These are phyloP conservation scores for Trematomus bernacchii DNA, from an alignment of 2,797 vertebrate species.

Conservation along the genomic window DNA sequence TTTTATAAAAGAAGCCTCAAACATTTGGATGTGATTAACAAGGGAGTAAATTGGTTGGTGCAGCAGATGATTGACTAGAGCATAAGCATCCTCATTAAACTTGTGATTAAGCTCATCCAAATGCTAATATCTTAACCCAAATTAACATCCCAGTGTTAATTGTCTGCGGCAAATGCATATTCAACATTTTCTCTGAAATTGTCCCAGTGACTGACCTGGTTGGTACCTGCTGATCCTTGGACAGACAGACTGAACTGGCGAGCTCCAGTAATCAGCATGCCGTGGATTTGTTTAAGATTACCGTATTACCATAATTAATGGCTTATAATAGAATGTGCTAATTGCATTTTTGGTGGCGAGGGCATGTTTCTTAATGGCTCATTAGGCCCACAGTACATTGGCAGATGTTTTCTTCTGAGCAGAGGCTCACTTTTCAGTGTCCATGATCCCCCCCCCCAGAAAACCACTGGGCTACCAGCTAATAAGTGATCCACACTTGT, in stretches of 20 bases:
- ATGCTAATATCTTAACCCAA: conserved; percentile 80
- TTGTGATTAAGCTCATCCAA: conserved; percentile 75
- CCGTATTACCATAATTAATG: conserved; percentile 88
- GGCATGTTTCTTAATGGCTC: conserved; percentile 89
- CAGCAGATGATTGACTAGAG: conserved; percentile 64
- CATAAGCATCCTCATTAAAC: conserved; percentile 81
- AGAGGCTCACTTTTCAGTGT: conserved; percentile 73
- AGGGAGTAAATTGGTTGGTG: conserved; percentile 63
- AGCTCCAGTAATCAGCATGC: conserved; percentile 83
- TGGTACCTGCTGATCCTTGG: conserved; percentile 83
- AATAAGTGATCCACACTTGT: conserved; percentile 58
- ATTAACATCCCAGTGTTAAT: conserved; percentile 77
- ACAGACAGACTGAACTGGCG: conserved; percentile 80
- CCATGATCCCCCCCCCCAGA: conserved; percentile 62
- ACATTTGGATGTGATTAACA: conserved; percentile 76
- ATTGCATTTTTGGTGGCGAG: conserved; percentile 89
- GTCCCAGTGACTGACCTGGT: conserved; percentile 82
- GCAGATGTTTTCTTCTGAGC: conserved; percentile 85
- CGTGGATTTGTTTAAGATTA: conserved; percentile 89
- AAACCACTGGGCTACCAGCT: conserved; percentile 48
- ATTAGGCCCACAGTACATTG: conserved; percentile 86
- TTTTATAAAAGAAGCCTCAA: conserved; percentile 73
- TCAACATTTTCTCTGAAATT: conserved; percentile 84
- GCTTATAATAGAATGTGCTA: conserved; percentile 89
- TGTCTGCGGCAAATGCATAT: conserved; percentile 78